A percentile compares a stretch with the other conserved stretches of the same genome.
phyloP scores from a whole-genome alignment of 2,888 invertebrate species.

The Clepsis dumicolana region DNA sequence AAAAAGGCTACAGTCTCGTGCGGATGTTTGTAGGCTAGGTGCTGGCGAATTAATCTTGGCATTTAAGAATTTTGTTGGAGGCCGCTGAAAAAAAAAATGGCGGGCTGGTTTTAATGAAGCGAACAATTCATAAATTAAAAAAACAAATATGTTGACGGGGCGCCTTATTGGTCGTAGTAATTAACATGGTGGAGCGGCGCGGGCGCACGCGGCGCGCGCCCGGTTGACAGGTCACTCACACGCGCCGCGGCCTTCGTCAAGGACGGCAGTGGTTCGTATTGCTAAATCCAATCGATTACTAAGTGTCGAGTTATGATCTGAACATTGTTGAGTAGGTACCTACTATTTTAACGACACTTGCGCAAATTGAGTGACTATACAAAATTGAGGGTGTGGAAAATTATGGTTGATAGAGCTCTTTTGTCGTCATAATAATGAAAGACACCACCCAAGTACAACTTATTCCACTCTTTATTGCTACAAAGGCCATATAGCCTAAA shows the following conservation, averaged over 20 bases:
- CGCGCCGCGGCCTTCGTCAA: constrained; percentile 74
- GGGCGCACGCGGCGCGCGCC: constrained; percentile 60
- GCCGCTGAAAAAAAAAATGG: constrained; percentile 64
- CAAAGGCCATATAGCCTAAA: no score
- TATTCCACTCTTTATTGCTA: no score
- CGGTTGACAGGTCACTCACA: constrained; percentile 76
- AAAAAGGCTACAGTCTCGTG: constrained; percentile 77
- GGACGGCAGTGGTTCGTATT: constrained; percentile 65
- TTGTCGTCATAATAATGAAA: no score
- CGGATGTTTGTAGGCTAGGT: constrained; percentile 69
- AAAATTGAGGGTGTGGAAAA: no score
- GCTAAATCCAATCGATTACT: constrained; percentile 50
- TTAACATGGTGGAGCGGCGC: constrained; percentile 74
- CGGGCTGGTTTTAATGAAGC: constrained; percentile 69
- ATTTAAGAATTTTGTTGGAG: constrained; percentile 66
- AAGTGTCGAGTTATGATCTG: constrained; percentile 18
- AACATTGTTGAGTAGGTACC: constrained; percentile 1
- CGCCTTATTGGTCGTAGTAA: constrained; percentile 81
- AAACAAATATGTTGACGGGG: constrained; percentile 76
- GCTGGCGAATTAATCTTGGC: constrained; percentile 73
- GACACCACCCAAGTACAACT: no score
- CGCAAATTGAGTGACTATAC: no score
- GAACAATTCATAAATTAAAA: constrained; percentile 71
- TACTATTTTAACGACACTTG: constrained; percentile 9
- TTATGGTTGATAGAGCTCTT: no score